Evolutionary conservation across 2,888 invertebrate species (phyloP).

Genomic region (Monopis laevigella): DNA sequence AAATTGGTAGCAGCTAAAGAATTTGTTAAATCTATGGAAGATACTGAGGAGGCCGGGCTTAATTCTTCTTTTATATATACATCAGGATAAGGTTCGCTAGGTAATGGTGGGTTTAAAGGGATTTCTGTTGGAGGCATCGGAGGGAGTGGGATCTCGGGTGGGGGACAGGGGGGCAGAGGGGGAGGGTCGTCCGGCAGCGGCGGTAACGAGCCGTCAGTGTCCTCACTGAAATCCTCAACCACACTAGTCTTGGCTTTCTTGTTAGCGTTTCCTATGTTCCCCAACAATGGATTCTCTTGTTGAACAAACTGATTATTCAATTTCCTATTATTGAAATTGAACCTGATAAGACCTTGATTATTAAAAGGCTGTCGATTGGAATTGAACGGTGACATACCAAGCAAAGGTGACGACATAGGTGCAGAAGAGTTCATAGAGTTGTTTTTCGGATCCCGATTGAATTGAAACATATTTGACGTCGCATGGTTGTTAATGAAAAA

Average conservation of each 20-base stretch:
- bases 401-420: constrained; percentile 44
- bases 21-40: too few species aligned
- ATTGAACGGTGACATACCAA: constrained; percentile 55
- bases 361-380: constrained; percentile 45
- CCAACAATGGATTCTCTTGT: constrained; percentile 42
- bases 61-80: background rate
- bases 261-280: constrained; percentile 66
- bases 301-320: constrained; percentile 32
- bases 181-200: constrained; percentile 68
- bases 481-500: constrained; percentile 6
- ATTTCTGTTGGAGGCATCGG: constrained; percentile 41
- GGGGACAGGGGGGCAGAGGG: constrained; percentile 57
- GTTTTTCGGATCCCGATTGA: constrained; percentile 32
- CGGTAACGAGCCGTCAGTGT: constrained; percentile 55
- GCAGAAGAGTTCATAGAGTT: constrained; percentile 33
- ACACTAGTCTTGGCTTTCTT: constrained; percentile 83
- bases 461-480: constrained; percentile 36
- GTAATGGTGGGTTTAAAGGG: constrained; percentile 56
- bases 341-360: constrained; percentile 54
- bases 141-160: constrained; percentile 37
- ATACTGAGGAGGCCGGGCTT: too few species aligned
- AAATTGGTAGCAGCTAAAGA: constrained; percentile 34
- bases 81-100: constrained; percentile 47
- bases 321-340: constrained; percentile 50
- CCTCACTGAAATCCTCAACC: constrained; percentile 72